Evolutionary conservation across 2,797 vertebrate genomes (phyloP).

Genomic region (Poecilia wingei): DNA sequence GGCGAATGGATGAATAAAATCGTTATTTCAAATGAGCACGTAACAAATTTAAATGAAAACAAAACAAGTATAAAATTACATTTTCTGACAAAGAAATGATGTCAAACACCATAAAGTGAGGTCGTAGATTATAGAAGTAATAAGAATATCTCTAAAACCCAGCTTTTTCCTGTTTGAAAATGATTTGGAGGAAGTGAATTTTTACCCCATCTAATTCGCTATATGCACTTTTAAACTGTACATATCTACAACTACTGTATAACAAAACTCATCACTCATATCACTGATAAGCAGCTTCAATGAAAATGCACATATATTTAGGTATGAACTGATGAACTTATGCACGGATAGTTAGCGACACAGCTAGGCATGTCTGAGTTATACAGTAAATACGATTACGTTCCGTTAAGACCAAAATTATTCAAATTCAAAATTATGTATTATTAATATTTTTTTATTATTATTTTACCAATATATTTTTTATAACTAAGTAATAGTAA

Average conservation of each 20-base stretch:
- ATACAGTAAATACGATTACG: background rate
- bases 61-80: background rate
- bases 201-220: background rate
- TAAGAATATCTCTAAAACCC: background rate
- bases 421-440: background rate
- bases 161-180: background rate
- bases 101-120: background rate
- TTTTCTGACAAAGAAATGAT: background rate
- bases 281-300: background rate
- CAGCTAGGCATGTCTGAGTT: background rate
- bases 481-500: background rate
- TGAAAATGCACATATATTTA: background rate
- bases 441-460: background rate
- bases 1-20: conserved; percentile 5
- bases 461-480: background rate
- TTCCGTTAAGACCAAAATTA: background rate
- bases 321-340: no score
- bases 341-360: no score
- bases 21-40: background rate
- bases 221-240: background rate
- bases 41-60: background rate
- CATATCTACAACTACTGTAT: background rate
- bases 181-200: background rate
- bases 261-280: background rate
- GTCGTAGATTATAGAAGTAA: background rate